Evolutionary conservation across 2,797 vertebrate species (phyloP).

Genomic region (Halcyon leucocephala): DNA sequence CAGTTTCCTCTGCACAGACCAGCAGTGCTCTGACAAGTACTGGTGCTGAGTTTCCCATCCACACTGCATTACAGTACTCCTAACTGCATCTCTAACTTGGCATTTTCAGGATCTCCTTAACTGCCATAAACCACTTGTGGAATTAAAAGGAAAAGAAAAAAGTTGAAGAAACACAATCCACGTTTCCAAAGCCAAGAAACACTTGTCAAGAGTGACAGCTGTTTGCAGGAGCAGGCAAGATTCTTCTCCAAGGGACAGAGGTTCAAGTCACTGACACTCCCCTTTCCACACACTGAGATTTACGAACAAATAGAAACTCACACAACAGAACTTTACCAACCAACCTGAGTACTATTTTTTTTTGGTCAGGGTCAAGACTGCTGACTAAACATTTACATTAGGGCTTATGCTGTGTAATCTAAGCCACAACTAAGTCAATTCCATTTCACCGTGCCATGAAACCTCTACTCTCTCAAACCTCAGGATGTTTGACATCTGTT

Average conservation of each 20-base stretch:
- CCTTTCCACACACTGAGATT: not conserved
- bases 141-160: not conserved
- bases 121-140: not conserved
- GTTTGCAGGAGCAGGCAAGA: not conserved
- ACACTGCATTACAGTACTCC: not conserved
- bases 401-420: not conserved
- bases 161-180: not conserved
- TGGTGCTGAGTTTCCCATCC: not conserved
- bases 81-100: not conserved
- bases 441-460: not conserved
- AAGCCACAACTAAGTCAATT: not conserved
- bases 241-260: not conserved
- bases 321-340: not conserved
- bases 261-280: not conserved
- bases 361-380: not conserved
- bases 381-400: not conserved
- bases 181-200: not conserved
- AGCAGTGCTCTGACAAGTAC: rapidly evolving
- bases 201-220: not conserved
- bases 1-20: rapidly evolving
- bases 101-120: not conserved
- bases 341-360: not conserved
- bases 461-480: not conserved
- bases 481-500: rapidly evolving
- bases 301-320: not conserved